Percentiles rank a stretch among this genome's conserved stretches.
Conservation (phyloP, 2,797 vertebrate genomes). For the Mastacembelus armatus region DNA sequence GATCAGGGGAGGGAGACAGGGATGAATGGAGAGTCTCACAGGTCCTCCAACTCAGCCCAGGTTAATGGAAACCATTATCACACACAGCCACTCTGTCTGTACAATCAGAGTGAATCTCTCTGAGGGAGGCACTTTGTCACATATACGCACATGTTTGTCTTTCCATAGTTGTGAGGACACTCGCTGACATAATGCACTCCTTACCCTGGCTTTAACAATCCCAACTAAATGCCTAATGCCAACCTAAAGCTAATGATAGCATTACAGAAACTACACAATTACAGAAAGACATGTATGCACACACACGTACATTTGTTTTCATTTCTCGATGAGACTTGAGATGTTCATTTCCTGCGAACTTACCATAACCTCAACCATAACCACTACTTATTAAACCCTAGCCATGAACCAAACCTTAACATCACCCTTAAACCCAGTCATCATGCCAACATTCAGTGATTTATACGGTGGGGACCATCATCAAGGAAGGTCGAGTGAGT, state of each 20-base stretch:
- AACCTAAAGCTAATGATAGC: no score
- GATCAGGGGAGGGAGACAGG: slow-evolving; percentile 42
- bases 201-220: background rate
- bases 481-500: no score
- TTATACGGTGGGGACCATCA: no score
- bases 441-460: no score
- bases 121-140: slow-evolving; percentile 72
- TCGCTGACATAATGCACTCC: background rate
- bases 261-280: no score
- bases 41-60: slow-evolving; percentile 77
- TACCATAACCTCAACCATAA: no score
- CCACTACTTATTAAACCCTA: no score
- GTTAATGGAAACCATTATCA: slow-evolving; percentile 85
- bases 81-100: slow-evolving; percentile 78
- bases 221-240: background rate
- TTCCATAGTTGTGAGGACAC: background rate
- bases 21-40: slow-evolving; percentile 76
- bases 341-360: no score
- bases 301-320: no score
- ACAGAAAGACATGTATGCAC: no score
- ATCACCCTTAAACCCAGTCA: background rate
- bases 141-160: slow-evolving; percentile 27
- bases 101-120: slow-evolving; percentile 73
- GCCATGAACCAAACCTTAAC: background rate
- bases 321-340: no score